Conservation (phyloP, 2,797 vertebrate species). For the Rhynchonycteris naso region DNA sequence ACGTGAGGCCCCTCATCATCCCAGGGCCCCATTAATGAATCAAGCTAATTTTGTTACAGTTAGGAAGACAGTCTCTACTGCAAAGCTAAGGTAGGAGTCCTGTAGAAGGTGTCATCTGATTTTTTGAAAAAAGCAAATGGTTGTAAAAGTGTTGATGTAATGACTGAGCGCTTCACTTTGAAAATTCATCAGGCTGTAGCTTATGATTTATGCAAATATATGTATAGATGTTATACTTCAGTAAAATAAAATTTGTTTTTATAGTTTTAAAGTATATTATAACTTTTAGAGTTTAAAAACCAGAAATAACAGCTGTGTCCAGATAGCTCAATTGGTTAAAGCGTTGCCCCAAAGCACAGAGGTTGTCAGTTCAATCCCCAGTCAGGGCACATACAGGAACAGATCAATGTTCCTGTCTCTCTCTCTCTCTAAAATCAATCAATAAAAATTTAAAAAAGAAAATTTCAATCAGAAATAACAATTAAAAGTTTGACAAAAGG, state of each 20-base stretch:
- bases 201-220: neutral
- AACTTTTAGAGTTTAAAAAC: constrained; percentile 22
- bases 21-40: neutral
- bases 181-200: neutral
- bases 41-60: neutral
- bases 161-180: neutral
- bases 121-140: neutral
- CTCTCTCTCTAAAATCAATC: no score
- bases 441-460: no score
- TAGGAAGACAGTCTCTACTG: neutral
- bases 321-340: no score
- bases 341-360: no score
- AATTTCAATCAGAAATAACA: neutral
- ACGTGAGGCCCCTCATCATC: neutral
- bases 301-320: no score
- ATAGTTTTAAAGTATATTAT: neutral
- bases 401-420: no score
- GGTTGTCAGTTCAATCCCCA: no score
- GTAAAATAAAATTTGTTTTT: constrained; percentile 11
- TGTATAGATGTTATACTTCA: neutral
- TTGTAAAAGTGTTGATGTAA: neutral
- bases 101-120: neutral
- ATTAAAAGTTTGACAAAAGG: neutral
- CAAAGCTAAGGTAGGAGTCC: neutral
- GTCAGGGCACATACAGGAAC: no score